A percentile compares a stretch with the other conserved stretches of the same genome.
Conservation (phyloP, 2,113 vertebrate genomes). For the Struthidea cinerea region DNA sequence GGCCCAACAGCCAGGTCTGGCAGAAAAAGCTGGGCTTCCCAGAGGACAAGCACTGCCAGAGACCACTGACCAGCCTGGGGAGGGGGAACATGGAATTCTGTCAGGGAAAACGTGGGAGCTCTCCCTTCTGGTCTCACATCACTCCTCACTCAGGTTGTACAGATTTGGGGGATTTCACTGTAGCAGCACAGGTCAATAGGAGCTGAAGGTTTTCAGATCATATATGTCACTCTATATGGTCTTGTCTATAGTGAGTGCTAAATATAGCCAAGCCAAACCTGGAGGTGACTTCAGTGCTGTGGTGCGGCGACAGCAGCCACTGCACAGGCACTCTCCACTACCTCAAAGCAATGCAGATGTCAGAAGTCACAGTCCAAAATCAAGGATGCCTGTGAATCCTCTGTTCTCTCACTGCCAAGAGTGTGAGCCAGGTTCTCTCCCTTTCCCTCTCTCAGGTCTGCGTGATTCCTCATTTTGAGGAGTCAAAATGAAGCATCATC, state of each 20-base stretch:
- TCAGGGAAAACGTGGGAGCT: neutral
- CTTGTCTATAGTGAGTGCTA: conserved; percentile 30
- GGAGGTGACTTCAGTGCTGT: conserved; percentile 42
- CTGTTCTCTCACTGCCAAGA: neutral
- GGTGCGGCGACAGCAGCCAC: neutral
- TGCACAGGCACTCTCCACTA: neutral
- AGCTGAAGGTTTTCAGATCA: conserved; percentile 49
- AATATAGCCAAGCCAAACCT: conserved; percentile 49
- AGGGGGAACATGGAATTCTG: neutral
- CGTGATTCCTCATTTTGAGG: neutral
- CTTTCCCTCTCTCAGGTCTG: neutral
- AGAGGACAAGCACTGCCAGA: neutral
- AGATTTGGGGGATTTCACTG: neutral
- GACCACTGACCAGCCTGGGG: neutral
- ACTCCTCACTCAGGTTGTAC: neutral
- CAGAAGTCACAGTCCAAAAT: neutral
- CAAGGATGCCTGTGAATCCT: neutral
- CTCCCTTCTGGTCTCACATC: rapidly evolving
- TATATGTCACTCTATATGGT: conserved; percentile 43
- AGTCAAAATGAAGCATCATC: neutral
- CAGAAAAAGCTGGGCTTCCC: neutral
- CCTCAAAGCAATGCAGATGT: neutral
- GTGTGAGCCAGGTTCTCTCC: neutral
- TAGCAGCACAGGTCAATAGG: conserved; percentile 20
- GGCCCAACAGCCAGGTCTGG: neutral